Conservation (phyloP, 2,113 vertebrate genomes). For the Syngnathoides biaculeatus region DNA sequence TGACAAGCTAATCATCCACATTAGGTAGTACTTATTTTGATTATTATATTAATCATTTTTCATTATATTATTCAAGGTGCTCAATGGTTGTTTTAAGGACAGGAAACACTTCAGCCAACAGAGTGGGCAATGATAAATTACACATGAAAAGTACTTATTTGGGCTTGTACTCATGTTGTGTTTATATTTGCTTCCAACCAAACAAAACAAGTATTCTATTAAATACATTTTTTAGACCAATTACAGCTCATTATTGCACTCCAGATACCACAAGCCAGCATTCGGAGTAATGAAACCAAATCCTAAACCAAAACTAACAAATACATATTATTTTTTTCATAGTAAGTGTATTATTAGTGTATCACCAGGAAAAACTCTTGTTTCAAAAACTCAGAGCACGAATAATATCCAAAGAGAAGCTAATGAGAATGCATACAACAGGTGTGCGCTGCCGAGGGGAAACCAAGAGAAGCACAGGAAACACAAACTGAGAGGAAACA, state of each 20-base stretch:
- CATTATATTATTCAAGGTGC: slow-evolving; percentile 10
- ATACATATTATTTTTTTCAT: too few relatives aligned
- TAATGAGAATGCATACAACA: too few relatives aligned
- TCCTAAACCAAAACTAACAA: neutral
- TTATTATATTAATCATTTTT: slow-evolving; percentile 12
- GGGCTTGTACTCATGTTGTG: neutral
- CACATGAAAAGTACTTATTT: neutral
- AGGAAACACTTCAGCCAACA: neutral
- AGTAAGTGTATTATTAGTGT: too few relatives aligned
- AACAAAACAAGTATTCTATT: too few relatives aligned
- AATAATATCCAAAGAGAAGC: too few relatives aligned
- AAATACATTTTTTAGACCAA: neutral
- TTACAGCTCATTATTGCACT: neutral
- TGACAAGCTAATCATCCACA: slow-evolving; percentile 26
- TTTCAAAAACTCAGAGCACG: too few relatives aligned
- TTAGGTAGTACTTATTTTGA: slow-evolving; percentile 25
- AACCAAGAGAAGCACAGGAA: too few relatives aligned
- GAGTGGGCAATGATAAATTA: slow-evolving; percentile 5
- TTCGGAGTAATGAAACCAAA: neutral
- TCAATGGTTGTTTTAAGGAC: neutral
- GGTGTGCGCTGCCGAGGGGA: too few relatives aligned
- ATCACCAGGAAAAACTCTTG: too few relatives aligned
- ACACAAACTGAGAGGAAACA: too few relatives aligned
- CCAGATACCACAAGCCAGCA: neutral
- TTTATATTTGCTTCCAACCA: neutral